Percentiles rank a stretch among this genome's conserved stretches.
These are phyloP conservation scores for Cyrtorhinus lividipennis DNA, from an alignment of 1,140 invertebrate species.

Conservation along the genomic window DNA sequence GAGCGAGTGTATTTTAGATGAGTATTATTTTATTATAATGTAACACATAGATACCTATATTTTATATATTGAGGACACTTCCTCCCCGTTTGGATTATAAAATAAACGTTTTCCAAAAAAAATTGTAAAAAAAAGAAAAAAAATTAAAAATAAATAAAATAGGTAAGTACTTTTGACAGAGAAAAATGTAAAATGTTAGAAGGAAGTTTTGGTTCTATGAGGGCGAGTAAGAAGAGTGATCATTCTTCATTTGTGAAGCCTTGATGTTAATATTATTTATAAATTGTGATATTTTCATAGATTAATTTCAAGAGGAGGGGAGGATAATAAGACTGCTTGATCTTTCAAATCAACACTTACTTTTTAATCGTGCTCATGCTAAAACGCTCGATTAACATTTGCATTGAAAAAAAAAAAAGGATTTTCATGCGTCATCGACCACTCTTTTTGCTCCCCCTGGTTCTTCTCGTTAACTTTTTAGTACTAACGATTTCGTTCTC, in stretches of 20 bases:
- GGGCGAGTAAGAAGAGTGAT: neutral
- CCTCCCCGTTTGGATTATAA: constrained; percentile 12
- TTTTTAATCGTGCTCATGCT: too few relatives aligned
- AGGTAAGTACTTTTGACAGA: neutral
- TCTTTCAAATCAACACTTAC: neutral
- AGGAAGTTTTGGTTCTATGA: neutral
- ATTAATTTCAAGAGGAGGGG: constrained; percentile 9
- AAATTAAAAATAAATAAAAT: neutral
- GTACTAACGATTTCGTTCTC: too few relatives aligned
- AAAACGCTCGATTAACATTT: too few relatives aligned
- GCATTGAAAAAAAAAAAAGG: too few relatives aligned
- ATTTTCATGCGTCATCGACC: too few relatives aligned
- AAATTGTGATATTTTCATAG: neutral
- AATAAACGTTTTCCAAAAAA: constrained; percentile 9
- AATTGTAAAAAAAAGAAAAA: constrained; percentile 3
- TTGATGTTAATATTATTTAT: constrained; percentile 8
- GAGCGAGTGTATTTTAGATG: constrained; percentile 14
- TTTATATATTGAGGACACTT: constrained; percentile 19
- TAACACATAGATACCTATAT: constrained; percentile 19
- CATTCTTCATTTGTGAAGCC: neutral
- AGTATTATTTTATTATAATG: constrained; percentile 19
- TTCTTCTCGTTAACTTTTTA: too few relatives aligned
- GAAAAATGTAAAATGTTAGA: too few relatives aligned
- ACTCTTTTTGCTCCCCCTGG: neutral
- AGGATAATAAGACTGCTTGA: constrained; percentile 11